Conservation (phyloP, 2,113 vertebrate species). For the Saimiri boliviensis region DNA sequence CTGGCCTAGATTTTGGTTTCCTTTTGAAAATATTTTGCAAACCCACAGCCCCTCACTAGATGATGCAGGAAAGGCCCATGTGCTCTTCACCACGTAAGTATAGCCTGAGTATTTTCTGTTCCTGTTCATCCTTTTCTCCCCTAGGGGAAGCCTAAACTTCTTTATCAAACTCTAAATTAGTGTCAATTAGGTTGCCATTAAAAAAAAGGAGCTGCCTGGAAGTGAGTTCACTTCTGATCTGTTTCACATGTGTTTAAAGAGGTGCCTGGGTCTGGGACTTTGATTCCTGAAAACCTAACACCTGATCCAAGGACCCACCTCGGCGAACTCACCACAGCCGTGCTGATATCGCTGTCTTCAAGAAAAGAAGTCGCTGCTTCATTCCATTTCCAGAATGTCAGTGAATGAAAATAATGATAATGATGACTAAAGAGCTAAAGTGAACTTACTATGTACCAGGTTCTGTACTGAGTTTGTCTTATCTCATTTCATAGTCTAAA, state of each 20-base stretch:
- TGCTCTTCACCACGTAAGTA: neutral
- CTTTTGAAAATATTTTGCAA: constrained; percentile 27
- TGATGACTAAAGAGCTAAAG: neutral
- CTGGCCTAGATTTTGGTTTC: neutral
- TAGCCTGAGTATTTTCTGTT: neutral
- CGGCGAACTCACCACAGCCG: neutral
- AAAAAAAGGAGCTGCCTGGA: constrained; percentile 35
- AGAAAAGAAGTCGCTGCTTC: neutral
- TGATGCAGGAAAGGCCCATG: neutral
- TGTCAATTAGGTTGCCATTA: neutral
- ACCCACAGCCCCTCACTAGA: neutral
- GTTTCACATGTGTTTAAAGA: constrained; percentile 50
- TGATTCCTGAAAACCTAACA: constrained; percentile 37
- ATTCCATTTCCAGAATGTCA: neutral
- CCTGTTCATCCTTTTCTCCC: neutral
- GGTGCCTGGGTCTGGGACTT: neutral
- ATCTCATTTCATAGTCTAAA: neutral
- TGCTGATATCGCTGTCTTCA: neutral
- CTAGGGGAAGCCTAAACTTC: neutral
- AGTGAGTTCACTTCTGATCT: constrained; percentile 20
- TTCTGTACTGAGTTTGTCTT: neutral
- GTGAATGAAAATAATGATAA: neutral
- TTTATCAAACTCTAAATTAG: constrained; percentile 14
- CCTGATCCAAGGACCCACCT: constrained; percentile 13
- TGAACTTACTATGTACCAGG: neutral